Evolutionary conservation across 2,888 invertebrate species (phyloP), one percentile per base, ranked within the genome.

Genomic region (Gandaritis pyraliata): DNA sequence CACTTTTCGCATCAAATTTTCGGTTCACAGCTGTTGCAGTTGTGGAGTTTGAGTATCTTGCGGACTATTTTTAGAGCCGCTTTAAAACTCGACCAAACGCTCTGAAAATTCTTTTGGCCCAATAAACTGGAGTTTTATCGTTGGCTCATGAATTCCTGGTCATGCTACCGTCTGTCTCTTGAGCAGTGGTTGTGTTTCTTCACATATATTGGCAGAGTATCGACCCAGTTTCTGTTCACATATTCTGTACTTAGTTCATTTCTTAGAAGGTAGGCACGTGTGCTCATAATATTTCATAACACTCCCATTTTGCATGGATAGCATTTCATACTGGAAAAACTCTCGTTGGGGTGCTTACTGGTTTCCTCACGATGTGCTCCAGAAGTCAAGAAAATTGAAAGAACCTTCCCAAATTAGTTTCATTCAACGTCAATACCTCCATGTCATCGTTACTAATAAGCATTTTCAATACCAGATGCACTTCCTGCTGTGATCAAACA

Each of bases 401-500:
- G 23, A 23, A 23, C 33, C 33, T 33, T 6, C 33, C 33, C 8
- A 33, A 33, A 33, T 39, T 46, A 23, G 23, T 1, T 23, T 23
- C 23, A 23, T 23, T 23, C 23, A 23, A 23, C 23, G 23, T 23
- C 23, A 5, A 23, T 23, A 23, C 23, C 23, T 23, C 23, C n/a
- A n/a, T n/a, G 23, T 5, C 23, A 23, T 23, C 23, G 23, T 23
- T 2, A 2, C 23, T 23, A 23, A 23, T 23, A 23, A 23, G 23
- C 23, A 23, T 23, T 23, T 23, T 23, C 16, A 33, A 43, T 6
- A 50, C 23, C 36, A 38, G 38, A 51, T 51, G 58, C 51, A 45
- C 12, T 57, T 54, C 33, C 30, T 29, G 23, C 49, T 43, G 33
- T 50, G 39, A 58, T 56, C 52, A 59, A 45, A 50, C 43, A 15